These are phyloP conservation scores for Geopemphigus sp. DNA, from an alignment of 1,140 invertebrate species.

Conservation along the genomic window DNA sequence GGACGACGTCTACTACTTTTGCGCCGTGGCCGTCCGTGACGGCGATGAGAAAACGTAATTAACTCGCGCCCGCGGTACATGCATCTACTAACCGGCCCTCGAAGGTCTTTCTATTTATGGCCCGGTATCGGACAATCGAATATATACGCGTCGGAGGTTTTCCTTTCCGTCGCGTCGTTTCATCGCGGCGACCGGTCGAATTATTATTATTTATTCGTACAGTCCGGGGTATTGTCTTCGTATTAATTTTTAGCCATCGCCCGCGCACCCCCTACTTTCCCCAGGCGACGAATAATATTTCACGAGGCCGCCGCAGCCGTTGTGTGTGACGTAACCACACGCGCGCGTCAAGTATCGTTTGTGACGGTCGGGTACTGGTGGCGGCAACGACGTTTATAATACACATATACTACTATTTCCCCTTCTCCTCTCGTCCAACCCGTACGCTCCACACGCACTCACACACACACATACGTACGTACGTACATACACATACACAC, in stretches of 20 bases:
- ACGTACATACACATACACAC: no score
- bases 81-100: no score
- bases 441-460: neutral
- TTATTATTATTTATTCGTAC: no score
- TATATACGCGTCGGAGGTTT: no score
- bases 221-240: neutral
- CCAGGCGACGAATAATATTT: neutral
- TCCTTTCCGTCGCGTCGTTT: conserved; percentile 14
- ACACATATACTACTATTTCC: neutral
- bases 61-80: neutral
- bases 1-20: conserved; percentile 19
- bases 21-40: neutral
- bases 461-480: neutral
- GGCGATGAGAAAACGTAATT: no score
- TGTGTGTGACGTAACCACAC: no score
- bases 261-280: neutral
- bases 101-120: neutral
- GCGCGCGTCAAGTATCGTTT: neutral
- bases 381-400: neutral
- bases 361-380: no score
- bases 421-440: no score
- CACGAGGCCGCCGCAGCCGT: neutral
- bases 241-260: neutral
- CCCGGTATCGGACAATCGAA: no score
- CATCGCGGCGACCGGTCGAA: neutral